phyloP scores from a whole-genome alignment of 1,140 invertebrate genomes.

The Melitaea cinxia region DNA sequence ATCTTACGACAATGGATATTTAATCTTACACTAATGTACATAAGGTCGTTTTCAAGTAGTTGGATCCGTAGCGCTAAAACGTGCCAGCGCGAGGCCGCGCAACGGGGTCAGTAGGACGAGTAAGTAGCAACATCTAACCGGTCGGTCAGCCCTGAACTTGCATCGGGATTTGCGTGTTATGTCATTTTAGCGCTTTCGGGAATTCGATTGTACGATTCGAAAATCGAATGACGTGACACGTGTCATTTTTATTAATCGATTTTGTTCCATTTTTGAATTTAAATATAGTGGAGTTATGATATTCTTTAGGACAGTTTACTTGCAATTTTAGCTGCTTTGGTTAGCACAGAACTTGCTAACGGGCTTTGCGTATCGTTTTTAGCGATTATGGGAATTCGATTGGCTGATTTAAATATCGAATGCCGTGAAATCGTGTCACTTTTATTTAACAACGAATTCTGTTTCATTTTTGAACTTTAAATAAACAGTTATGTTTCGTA shows the following conservation, averaged over 20 bases:
- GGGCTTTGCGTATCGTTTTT: too few species aligned
- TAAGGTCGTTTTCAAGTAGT: conserved; percentile 19
- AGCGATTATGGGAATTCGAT: too few species aligned
- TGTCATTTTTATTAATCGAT: background rate
- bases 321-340: too few species aligned
- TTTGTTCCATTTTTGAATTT: too few species aligned
- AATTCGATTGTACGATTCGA: background rate
- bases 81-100: conserved; percentile 44
- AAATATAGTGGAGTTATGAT: background rate
- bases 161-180: conserved; percentile 51
- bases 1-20: background rate
- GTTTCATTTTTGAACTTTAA: too few species aligned
- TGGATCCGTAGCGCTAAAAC: conserved; percentile 19
- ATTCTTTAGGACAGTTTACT: too few species aligned
- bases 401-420: too few species aligned
- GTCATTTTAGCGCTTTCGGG: conserved; percentile 41
- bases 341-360: too few species aligned
- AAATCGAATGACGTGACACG: background rate
- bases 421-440: too few species aligned
- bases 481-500: too few species aligned
- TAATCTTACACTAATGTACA: background rate
- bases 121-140: conserved; percentile 47
- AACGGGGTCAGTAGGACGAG: conserved; percentile 57
- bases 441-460: too few species aligned
- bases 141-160: conserved; percentile 63